These are phyloP conservation scores for Buphagus erythrorhynchus DNA, from an alignment of 2,797 vertebrate species.

Conservation along the genomic window DNA sequence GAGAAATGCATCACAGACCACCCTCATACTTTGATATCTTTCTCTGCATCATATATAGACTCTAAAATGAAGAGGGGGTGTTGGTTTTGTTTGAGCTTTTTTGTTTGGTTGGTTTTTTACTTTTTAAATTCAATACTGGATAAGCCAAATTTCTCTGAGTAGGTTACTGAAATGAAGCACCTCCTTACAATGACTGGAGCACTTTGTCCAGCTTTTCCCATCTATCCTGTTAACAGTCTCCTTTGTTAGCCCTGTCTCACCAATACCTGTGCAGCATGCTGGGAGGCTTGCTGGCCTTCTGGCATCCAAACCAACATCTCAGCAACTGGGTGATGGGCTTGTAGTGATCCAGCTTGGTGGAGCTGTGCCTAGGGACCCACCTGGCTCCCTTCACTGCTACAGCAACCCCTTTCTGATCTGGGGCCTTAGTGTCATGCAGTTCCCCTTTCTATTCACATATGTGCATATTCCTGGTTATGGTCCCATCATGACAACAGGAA, in stretches of 20 bases:
- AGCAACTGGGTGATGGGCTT: neutral
- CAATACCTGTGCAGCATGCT: fast-evolving
- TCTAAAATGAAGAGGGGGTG: neutral
- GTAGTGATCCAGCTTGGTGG: neutral
- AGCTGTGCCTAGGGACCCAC: neutral
- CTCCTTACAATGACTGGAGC: neutral
- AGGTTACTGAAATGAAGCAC: neutral
- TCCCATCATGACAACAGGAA: neutral
- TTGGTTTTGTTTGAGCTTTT: neutral
- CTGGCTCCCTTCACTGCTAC: neutral
- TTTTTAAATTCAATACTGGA: neutral
- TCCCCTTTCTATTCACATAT: neutral
- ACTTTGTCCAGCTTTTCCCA: neutral
- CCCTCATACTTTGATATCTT: neutral
- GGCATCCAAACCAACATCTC: neutral
- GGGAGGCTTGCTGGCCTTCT: neutral
- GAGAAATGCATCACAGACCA: neutral
- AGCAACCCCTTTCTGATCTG: neutral
- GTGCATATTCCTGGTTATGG: neutral
- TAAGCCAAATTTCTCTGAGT: neutral
- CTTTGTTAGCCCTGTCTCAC: neutral
- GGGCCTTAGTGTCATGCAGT: neutral
- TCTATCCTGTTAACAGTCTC: neutral
- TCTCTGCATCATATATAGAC: neutral
- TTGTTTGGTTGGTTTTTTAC: neutral